Conservation (phyloP, 2,888 invertebrate species). For the Neuroscelio doddi region DNA sequence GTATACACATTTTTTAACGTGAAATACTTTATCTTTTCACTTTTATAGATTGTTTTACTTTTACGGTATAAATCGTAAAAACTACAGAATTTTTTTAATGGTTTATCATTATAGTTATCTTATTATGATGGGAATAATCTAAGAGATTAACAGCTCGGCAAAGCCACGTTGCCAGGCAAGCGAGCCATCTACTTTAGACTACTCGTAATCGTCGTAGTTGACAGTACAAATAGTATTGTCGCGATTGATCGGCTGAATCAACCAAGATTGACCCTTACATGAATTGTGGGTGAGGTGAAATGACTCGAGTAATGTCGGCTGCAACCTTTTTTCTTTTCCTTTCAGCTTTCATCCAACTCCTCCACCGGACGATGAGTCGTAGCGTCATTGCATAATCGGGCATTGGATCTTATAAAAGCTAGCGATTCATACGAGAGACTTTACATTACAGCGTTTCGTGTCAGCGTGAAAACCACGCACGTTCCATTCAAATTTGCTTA, state of each 20-base stretch:
- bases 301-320: slow-evolving; percentile 4
- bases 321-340: slow-evolving; percentile 7
- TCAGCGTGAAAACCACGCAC: background rate
- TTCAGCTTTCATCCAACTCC: slow-evolving; percentile 38
- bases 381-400: slow-evolving; percentile 50
- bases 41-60: background rate
- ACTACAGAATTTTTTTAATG: background rate
- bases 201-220: background rate
- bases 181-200: slow-evolving; percentile 1
- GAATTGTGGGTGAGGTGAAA: slow-evolving; percentile 23
- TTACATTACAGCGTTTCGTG: slow-evolving; percentile 21
- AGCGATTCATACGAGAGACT: slow-evolving; percentile 10
- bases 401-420: slow-evolving; percentile 52
- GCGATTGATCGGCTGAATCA: slow-evolving; percentile 44
- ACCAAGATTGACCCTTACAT: slow-evolving; percentile 45
- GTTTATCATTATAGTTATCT: too few relatives aligned
- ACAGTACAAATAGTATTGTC: too few relatives aligned
- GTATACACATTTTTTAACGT: background rate
- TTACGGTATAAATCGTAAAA: background rate
- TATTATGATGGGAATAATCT: too few relatives aligned
- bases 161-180: too few relatives aligned
- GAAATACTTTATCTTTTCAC: background rate
- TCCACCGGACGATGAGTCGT: slow-evolving; percentile 11
- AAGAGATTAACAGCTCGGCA: background rate
- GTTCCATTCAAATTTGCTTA: background rate